Base-by-base conservation (phyloP, 2,113 vertebrate species). In the Climacteris rufus region DNA sequence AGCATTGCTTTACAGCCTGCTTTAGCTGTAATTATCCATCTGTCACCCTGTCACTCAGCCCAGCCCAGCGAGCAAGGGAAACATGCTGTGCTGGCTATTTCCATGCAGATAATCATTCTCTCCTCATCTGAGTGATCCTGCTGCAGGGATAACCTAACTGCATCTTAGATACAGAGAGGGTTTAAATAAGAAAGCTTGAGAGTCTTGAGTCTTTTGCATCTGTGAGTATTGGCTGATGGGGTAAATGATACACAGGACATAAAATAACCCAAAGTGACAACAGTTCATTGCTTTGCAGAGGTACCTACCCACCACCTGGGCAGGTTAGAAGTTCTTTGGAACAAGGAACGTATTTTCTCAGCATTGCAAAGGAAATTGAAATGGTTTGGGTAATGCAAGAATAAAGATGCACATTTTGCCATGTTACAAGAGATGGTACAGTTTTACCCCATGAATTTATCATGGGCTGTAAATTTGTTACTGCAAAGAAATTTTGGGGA, bases 1-100 rank as follows among this genome's bases (percentile, higher is more conserved):
- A 91, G 69, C 63, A 66, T n/a, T 78, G 87, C 68, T 87, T 89
- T 95, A 65, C 93, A 95, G 77, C 72, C 63, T 39, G 86, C 82
- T 84, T 83, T 69, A 83, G 71, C 68, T 88, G 9, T 72, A 94
- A 87, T 82, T 89, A 70, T 83, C 87, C 87, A 95, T 92, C 87
- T 89, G 77, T 56, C 79, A 92, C 59, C 52, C 70, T 87, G 84
- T 87, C 87, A 88, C 66, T 89, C 88, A 89, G 81, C 81, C 75
- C 88, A 72, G 91, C 76, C 74, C n/a, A 75, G 44, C 0, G 15
- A 81, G 76, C 1, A 0, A 77, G 30, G 47, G 37, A 83, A 95
- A 93, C 8, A 4, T 60, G 60, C 74, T 92, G 52, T 77, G 81
- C 60, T 75, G 89, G 77, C 81, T 87, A 65, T 54, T 80, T 90